phyloP scores from a whole-genome alignment of 2,797 vertebrate species.

The Pelobates cultripes region DNA sequence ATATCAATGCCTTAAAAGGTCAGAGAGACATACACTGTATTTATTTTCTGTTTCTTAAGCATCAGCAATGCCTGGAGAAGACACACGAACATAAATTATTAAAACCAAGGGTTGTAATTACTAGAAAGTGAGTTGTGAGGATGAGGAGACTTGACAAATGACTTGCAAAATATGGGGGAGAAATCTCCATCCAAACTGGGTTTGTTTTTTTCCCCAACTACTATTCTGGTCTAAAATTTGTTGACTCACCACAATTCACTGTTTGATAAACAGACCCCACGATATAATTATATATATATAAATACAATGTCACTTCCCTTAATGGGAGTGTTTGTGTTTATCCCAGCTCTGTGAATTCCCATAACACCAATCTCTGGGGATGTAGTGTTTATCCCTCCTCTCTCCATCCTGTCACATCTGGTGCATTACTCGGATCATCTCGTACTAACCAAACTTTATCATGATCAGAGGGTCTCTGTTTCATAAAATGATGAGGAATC shows the following conservation, averaged over 20 bases:
- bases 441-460: not conserved
- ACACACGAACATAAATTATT: not conserved
- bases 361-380: slow-evolving; percentile 1
- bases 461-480: no score
- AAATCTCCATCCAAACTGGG: no score
- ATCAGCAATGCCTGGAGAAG: not conserved
- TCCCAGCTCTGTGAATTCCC: not conserved
- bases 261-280: no score
- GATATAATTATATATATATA: not conserved
- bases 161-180: no score
- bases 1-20: no score
- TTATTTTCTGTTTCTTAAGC: not conserved
- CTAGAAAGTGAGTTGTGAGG: no score
- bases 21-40: no score
- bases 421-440: not conserved
- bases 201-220: no score
- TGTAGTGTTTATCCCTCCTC: not conserved
- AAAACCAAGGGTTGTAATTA: not conserved
- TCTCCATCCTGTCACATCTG: not conserved
- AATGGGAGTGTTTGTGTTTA: slow-evolving; percentile 8
- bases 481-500: not conserved
- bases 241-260: no score
- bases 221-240: no score
- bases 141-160: no score
- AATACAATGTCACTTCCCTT: not conserved